Conservation (phyloP, 1,140 invertebrate genomes). For the Apis cerana region DNA sequence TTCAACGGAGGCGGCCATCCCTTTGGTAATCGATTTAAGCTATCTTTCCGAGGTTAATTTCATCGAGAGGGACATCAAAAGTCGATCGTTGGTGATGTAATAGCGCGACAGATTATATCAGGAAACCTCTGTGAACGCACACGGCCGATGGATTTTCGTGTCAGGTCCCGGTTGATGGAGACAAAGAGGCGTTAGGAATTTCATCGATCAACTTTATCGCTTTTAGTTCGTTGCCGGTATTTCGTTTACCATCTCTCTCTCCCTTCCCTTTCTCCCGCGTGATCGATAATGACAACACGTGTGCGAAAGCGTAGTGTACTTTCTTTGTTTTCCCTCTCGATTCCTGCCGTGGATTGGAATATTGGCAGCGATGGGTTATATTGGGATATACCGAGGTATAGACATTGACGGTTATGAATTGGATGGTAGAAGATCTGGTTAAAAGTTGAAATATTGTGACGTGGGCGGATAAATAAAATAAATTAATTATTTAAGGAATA, state of each 20-base stretch:
- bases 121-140: conserved; percentile 31
- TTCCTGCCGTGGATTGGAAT: background rate
- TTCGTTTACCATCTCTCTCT: background rate
- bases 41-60: conserved; percentile 46
- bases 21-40: conserved; percentile 46
- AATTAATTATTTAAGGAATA: no score
- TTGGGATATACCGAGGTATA: no score
- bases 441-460: no score
- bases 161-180: no score
- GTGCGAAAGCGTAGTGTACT: background rate
- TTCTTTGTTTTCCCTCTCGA: background rate
- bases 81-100: conserved; percentile 45
- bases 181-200: conserved; percentile 17
- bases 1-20: conserved; percentile 23
- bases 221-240: background rate
- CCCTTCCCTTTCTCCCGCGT: background rate
- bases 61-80: conserved; percentile 45
- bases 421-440: no score
- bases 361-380: no score
- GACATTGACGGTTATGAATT: no score
- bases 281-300: background rate
- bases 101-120: conserved; percentile 35
- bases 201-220: conserved; percentile 24
- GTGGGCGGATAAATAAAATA: no score
- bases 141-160: conserved; percentile 2